Base-by-base conservation (phyloP, 1,140 invertebrate species). In the Caenorhabditis latens region DNA sequence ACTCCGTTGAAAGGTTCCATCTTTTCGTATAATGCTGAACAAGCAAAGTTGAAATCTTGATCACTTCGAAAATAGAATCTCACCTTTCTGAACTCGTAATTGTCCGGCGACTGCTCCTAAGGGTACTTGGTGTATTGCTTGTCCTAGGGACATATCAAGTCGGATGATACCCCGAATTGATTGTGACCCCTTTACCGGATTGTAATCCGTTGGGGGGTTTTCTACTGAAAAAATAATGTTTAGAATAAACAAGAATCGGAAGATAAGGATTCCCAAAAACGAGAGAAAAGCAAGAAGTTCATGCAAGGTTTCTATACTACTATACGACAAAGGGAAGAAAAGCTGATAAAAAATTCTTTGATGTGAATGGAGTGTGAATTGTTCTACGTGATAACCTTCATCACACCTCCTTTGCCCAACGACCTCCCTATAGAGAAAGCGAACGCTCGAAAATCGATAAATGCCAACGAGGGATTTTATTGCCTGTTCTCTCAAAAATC, bases 121-220 rank as follows among this genome's bases (percentile, higher is more conserved):
- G 19, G 71, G 71, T 79, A 53, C 46, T 79, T 79, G 46, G 9
- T 50, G 46, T 8, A 79, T 40, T 24, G 71, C 71, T 79, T 79
- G 71, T 19, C 71, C 71, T 50, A 79, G n/a, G 71, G 71, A 46
- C 71, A 79, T 79, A 79, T 79, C 71, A 79, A 79, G 71, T 50
- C 71, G 71, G 71, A 79, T 79, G n/a, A 50, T 46, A 14, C n/a
- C 53, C 43, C 71, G 71, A 79, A 53, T 11, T 50, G 71, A 79
- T 53, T 2, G 6, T 67, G 19, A 8, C 46, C 71, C 71, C 14
- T 13, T 43, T 24, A 40, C 46, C 46, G 71, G 71, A 79, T n/a
- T 7, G 8, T 21, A 32, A 11, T 50, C 71, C 71, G 71, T 16
- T 24, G 46, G 19, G 5, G n/a, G 11, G 16, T 13, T 50, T 6